phyloP scores from a whole-genome alignment of 1,140 invertebrate species.

The Bombus difficillimus region DNA sequence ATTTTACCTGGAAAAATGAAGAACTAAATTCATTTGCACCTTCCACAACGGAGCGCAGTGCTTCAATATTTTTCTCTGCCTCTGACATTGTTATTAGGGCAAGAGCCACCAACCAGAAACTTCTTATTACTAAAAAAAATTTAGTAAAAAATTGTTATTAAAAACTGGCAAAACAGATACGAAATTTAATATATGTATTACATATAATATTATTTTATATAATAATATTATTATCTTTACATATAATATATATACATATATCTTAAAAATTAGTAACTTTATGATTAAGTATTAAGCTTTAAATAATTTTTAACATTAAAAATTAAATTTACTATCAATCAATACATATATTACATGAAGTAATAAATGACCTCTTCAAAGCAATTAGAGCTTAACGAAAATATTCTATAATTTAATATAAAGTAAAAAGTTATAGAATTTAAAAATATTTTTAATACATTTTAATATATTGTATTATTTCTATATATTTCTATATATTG shows the following conservation, averaged over 20 bases:
- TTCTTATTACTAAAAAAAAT: slow-evolving; percentile 59
- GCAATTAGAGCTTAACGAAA: background rate
- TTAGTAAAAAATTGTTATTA: background rate
- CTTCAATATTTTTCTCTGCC: slow-evolving; percentile 7
- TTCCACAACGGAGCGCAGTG: slow-evolving; percentile 54
- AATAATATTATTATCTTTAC: background rate
- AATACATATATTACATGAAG: background rate
- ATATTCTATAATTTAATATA: no score
- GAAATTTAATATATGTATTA: background rate
- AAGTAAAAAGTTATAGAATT: no score
- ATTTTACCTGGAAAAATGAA: slow-evolving; percentile 49
- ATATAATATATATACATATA: background rate
- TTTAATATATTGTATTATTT: background rate
- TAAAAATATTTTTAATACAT: background rate
- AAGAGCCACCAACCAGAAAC: slow-evolving; percentile 47
- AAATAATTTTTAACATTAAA: background rate
- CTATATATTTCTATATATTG: no score
- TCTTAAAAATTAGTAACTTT: background rate
- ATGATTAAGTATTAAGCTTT: background rate
- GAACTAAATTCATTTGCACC: slow-evolving; percentile 64
- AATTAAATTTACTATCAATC: background rate
- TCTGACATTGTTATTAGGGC: slow-evolving; percentile 48
- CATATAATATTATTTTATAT: background rate
- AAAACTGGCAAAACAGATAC: no score
- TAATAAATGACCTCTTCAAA: no score